phyloP scores from a whole-genome alignment of 1,140 invertebrate genomes.

The Chrysomallon squamiferum region DNA sequence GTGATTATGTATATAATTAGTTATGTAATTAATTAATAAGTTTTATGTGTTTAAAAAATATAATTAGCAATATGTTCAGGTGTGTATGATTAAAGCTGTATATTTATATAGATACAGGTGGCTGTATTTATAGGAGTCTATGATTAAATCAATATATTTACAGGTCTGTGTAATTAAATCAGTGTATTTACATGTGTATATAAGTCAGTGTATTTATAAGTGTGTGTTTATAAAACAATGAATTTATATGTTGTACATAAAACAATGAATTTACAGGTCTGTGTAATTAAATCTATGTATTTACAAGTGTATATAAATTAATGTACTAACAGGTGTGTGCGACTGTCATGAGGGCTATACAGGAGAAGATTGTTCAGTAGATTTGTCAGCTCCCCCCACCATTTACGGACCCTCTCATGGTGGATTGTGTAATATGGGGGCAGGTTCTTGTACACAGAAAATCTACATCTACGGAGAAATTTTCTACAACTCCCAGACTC shows the following conservation, averaged over 20 bases:
- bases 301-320: neutral
- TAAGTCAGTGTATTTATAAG: neutral
- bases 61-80: too few relatives aligned
- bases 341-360: conserved; percentile 26
- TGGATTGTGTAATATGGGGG: conserved; percentile 15
- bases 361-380: conserved; percentile 37
- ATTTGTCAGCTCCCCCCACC: conserved; percentile 19
- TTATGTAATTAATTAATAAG: neutral
- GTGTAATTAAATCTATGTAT: neutral
- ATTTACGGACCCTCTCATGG: conserved; percentile 5
- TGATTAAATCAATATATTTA: too few relatives aligned
- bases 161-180: neutral
- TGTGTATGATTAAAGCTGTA: too few relatives aligned
- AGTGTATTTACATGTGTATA: neutral
- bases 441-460: neutral
- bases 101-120: too few relatives aligned
- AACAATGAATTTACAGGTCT: neutral
- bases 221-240: too few relatives aligned
- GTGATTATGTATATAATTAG: neutral
- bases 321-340: conserved; percentile 28
- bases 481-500: conserved; percentile 19
- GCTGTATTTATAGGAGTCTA: too few relatives aligned
- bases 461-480: conserved; percentile 29
- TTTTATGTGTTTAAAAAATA: too few relatives aligned
- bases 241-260: too few relatives aligned